Percentiles rank a stretch among this genome's conserved stretches.
These are phyloP conservation scores for Dorcus hopei DNA, from an alignment of 2,888 invertebrate species.

Conservation along the genomic window DNA sequence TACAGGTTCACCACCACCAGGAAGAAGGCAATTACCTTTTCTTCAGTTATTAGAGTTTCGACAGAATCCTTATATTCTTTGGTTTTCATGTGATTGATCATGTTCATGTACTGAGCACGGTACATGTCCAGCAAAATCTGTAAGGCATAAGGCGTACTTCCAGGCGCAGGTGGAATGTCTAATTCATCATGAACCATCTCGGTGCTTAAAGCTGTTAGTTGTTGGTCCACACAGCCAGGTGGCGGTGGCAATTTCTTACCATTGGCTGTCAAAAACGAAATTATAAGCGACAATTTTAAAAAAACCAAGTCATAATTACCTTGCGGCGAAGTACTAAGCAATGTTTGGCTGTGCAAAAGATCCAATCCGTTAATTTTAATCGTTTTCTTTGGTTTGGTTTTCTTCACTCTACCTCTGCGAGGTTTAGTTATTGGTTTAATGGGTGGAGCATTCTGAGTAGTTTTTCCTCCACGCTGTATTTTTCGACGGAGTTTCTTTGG, in stretches of 20 bases:
- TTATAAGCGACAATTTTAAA: neutral
- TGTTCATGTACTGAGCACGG: slow-evolving; percentile 79
- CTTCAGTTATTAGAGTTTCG: slow-evolving; percentile 73
- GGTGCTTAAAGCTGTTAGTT: slow-evolving; percentile 73
- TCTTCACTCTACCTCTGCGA: slow-evolving; percentile 61
- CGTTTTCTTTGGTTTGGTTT: slow-evolving; percentile 60
- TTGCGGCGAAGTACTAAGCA: slow-evolving; percentile 80
- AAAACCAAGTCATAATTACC: slow-evolving; percentile 41
- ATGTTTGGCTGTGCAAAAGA: slow-evolving; percentile 82
- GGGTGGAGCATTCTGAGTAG: slow-evolving; percentile 27
- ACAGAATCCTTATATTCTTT: slow-evolving; percentile 71
- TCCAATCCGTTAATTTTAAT: slow-evolving; percentile 83
- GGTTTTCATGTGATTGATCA: slow-evolving; percentile 80
- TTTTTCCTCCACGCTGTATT: slow-evolving; percentile 51
- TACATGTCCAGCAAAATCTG: slow-evolving; percentile 85
- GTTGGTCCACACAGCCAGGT: slow-evolving; percentile 89
- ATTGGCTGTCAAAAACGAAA: slow-evolving; percentile 43
- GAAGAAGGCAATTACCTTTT: slow-evolving; percentile 56
- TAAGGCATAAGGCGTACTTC: slow-evolving; percentile 78
- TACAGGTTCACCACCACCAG: neutral
- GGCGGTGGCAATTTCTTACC: slow-evolving; percentile 79
- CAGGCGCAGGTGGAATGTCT: slow-evolving; percentile 75
- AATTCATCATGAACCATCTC: slow-evolving; percentile 77
- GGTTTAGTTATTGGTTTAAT: slow-evolving; percentile 45
- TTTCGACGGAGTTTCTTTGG: slow-evolving; percentile 51